Evolutionary conservation across 2,113 vertebrate genomes (phyloP).

Genomic region (Irena cyanogastra): DNA sequence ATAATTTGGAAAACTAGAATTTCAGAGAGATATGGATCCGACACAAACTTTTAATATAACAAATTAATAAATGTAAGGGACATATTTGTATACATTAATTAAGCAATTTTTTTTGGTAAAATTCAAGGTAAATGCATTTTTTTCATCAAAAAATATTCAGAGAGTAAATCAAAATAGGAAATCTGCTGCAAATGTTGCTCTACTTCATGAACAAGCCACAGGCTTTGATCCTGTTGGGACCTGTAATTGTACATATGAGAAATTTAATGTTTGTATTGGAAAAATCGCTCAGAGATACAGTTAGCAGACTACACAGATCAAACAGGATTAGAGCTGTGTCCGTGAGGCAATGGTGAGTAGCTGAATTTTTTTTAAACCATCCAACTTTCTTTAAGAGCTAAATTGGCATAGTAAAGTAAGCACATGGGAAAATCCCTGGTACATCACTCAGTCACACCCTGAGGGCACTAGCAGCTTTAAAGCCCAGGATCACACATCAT

Average conservation of each 20-base stretch:
- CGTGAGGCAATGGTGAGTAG: not conserved
- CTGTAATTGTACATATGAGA: rapidly evolving
- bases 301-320: not conserved
- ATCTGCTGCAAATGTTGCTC: not conserved
- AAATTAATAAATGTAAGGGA: not conserved
- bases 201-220: not conserved
- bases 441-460: not conserved
- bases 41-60: not conserved
- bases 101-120: not conserved
- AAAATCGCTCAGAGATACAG: not conserved
- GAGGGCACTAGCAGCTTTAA: not conserved
- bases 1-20: not conserved
- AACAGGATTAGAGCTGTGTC: not conserved
- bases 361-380: not conserved
- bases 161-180: not conserved
- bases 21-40: not conserved
- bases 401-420: not conserved
- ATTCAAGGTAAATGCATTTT: not conserved
- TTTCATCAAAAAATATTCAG: not conserved
- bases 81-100: not conserved
- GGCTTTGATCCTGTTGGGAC: not conserved
- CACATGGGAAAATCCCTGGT: not conserved
- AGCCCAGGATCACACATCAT: not conserved
- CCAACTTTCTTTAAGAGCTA: not conserved
- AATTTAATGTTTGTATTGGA: not conserved